Evolutionary conservation across 1,140 invertebrate genomes (phyloP).

Genomic region (Panagrolaimus sp.): DNA sequence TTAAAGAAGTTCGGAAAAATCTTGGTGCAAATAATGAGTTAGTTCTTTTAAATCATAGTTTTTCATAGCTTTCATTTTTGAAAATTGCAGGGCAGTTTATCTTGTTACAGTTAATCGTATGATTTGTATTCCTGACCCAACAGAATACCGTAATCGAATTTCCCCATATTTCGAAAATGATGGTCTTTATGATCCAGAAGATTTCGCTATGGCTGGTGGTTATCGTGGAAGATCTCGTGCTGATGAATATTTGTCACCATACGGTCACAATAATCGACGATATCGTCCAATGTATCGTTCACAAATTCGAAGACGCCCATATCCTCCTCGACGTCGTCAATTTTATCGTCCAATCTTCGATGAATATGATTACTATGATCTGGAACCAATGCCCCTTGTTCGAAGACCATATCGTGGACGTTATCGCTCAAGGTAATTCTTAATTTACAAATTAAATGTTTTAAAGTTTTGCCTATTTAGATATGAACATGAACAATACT

Average conservation of each 20-base stretch:
- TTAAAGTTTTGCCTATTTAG: background rate
- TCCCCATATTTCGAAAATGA: background rate
- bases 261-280: background rate
- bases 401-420: slow-evolving; percentile 22
- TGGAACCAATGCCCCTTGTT: slow-evolving; percentile 23
- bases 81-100: slow-evolving; percentile 28
- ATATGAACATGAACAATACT: background rate
- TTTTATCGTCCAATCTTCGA: slow-evolving; percentile 32
- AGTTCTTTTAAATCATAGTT: slow-evolving; percentile 15
- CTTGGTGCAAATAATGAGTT: slow-evolving; percentile 35
- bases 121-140: slow-evolving; percentile 29
- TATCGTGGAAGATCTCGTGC: background rate
- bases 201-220: slow-evolving; percentile 4
- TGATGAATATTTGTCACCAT: background rate
- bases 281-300: background rate
- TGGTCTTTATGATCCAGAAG: background rate
- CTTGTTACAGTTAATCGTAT: slow-evolving; percentile 32
- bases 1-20: slow-evolving; percentile 47
- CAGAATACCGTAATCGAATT: slow-evolving; percentile 23
- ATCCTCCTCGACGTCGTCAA: slow-evolving; percentile 9
- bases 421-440: background rate
- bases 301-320: background rate
- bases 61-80: background rate
- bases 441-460: background rate
- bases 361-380: slow-evolving; percentile 37